Percentiles rank a stretch among this genome's conserved stretches.
Evolutionary conservation across 2,888 invertebrate species (phyloP).

Genomic region (Malthinus flaveolus): DNA sequence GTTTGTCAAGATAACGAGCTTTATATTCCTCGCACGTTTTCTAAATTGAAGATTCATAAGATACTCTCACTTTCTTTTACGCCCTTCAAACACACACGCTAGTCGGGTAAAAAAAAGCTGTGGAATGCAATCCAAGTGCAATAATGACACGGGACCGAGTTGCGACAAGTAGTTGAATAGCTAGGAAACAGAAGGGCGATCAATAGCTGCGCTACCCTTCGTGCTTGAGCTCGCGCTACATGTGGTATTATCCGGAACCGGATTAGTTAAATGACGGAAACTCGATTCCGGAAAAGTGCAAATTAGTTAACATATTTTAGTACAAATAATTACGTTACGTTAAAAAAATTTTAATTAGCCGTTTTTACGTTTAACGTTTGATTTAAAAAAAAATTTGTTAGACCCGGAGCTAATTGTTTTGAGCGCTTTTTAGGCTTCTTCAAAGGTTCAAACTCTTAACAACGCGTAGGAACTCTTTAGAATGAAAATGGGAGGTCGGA

Average conservation of each 20-base stretch:
- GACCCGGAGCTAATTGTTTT: too few species aligned
- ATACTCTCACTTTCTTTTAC: constrained; percentile 20
- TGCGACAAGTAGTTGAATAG: constrained; percentile 18
- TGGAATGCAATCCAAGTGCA: constrained; percentile 23
- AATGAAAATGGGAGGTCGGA: too few species aligned
- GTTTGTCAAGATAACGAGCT: constrained; percentile 33
- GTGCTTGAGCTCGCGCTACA: constrained; percentile 30
- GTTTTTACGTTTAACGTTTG: too few species aligned
- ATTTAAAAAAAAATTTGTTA: too few species aligned
- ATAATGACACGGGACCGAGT: constrained; percentile 16
- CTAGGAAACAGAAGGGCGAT: constrained; percentile 25
- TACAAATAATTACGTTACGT: background rate
- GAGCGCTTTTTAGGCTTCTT: too few species aligned
- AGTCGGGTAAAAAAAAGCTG: background rate
- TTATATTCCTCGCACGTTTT: constrained; percentile 30
- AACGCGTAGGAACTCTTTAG: too few species aligned
- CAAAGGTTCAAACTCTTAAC: too few species aligned
- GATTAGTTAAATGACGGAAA: constrained; percentile 20
- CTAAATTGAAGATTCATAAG: constrained; percentile 22
- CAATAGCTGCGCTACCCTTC: constrained; percentile 25
- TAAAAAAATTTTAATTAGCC: too few species aligned
- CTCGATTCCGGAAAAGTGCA: constrained; percentile 20
- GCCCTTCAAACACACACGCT: constrained; percentile 12
- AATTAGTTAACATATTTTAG: constrained; percentile 16
- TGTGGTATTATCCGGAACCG: constrained; percentile 25